Percentiles rank a stretch among this genome's conserved stretches.
These are phyloP conservation scores for Sebastes itinus DNA, from an alignment of 2,797 vertebrate genomes.

Conservation along the genomic window DNA sequence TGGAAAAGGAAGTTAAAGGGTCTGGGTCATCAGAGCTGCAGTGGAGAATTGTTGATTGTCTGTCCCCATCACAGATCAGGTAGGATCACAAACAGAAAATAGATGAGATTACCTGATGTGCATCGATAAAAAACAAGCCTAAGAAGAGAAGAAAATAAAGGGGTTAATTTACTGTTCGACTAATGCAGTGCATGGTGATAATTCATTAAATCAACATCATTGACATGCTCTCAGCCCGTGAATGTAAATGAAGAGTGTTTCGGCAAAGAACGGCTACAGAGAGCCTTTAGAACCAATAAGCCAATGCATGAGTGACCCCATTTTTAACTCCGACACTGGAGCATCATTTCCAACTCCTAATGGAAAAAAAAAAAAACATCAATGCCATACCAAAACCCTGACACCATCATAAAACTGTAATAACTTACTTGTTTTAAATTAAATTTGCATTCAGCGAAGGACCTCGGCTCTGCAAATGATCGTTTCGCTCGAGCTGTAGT, in stretches of 20 bases:
- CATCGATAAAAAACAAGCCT: slow-evolving; percentile 10
- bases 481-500: slow-evolving; percentile 31
- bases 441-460: slow-evolving; percentile 38
- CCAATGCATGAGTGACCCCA: slow-evolving; percentile 45
- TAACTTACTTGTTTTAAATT: slow-evolving; percentile 32
- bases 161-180: slow-evolving; percentile 13
- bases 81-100: background rate
- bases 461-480: slow-evolving; percentile 37
- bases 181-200: slow-evolving; percentile 4
- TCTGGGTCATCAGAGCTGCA: slow-evolving; percentile 9
- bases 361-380: slow-evolving; percentile 17
- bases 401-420: slow-evolving; percentile 50
- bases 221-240: slow-evolving; percentile 17
- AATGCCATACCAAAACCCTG: slow-evolving; percentile 37
- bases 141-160: background rate
- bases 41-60: background rate
- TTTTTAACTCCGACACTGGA: slow-evolving; percentile 44
- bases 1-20: background rate
- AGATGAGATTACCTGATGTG: background rate
- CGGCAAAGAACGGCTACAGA: slow-evolving; percentile 9
- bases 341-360: slow-evolving; percentile 49
- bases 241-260: slow-evolving; percentile 48
- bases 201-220: slow-evolving; percentile 54
- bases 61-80: background rate
- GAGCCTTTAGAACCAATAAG: slow-evolving; percentile 45